phyloP scores from a whole-genome alignment of 2,797 vertebrate species.

The Telmatherina bonti region DNA sequence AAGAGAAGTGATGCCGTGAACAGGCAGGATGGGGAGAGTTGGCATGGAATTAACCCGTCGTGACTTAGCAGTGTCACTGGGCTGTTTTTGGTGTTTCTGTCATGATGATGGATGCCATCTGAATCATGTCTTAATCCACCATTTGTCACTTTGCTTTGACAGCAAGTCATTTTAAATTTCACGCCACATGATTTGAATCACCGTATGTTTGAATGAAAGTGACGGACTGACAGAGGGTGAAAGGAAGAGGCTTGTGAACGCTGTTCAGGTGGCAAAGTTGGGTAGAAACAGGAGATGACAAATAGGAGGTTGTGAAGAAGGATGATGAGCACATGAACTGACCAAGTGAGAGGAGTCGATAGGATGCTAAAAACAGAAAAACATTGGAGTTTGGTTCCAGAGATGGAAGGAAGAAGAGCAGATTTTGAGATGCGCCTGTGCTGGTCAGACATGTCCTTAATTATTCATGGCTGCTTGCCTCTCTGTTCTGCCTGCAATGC shows the following conservation, averaged over 20 bases:
- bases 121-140: constrained; percentile 11
- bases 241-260: too few relatives aligned
- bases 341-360: not conserved
- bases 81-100: not conserved
- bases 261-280: not conserved
- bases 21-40: not conserved
- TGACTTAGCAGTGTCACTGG: not conserved
- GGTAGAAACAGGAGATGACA: not conserved
- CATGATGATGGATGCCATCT: not conserved
- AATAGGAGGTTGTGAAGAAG: not conserved
- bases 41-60: not conserved
- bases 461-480: not conserved
- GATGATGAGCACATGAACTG: constrained; percentile 12
- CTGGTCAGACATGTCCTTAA: not conserved
- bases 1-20: too few relatives aligned
- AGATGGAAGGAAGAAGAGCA: not conserved
- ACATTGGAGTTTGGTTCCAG: not conserved
- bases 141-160: constrained; percentile 10
- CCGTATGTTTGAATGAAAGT: not conserved
- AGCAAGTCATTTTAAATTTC: constrained; percentile 15
- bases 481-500: not conserved
- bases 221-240: not conserved
- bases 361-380: not conserved
- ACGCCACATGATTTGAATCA: not conserved
- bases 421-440: not conserved